Conservation (phyloP, 2,888 invertebrate species). For the Eupithecia vulgata region DNA sequence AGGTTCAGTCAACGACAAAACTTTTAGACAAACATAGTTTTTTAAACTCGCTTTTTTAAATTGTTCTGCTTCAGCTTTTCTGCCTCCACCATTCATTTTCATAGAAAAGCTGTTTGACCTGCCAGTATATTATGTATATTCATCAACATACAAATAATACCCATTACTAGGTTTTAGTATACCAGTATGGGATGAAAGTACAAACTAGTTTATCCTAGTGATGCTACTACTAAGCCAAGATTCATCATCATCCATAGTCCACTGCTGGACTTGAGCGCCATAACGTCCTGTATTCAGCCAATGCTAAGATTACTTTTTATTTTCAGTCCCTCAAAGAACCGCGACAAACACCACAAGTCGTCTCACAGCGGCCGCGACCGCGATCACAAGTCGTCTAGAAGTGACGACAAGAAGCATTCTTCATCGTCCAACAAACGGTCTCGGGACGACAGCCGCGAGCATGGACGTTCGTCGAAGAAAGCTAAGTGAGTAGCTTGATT, state of each 20-base stretch:
- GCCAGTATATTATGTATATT: too few species aligned
- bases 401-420: constrained; percentile 69
- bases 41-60: background rate
- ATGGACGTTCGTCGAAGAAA: constrained; percentile 87
- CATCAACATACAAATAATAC: background rate
- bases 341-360: constrained; percentile 77
- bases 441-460: constrained; percentile 89
- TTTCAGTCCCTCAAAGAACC: constrained; percentile 78
- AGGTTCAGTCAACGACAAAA: background rate
- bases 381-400: constrained; percentile 55
- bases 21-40: background rate
- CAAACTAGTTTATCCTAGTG: background rate
- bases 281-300: background rate
- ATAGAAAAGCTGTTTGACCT: background rate
- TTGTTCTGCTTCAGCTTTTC: background rate
- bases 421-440: constrained; percentile 86
- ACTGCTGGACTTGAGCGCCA: background rate
- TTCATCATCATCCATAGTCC: background rate
- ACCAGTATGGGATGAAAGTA: background rate
- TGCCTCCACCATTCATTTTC: too few species aligned
- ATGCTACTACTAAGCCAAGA: background rate
- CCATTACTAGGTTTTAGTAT: background rate
- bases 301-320: background rate
- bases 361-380: constrained; percentile 61
- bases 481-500: constrained; percentile 80